Conservation (phyloP, 2,797 vertebrate species). For the Silurus aristotelis region DNA sequence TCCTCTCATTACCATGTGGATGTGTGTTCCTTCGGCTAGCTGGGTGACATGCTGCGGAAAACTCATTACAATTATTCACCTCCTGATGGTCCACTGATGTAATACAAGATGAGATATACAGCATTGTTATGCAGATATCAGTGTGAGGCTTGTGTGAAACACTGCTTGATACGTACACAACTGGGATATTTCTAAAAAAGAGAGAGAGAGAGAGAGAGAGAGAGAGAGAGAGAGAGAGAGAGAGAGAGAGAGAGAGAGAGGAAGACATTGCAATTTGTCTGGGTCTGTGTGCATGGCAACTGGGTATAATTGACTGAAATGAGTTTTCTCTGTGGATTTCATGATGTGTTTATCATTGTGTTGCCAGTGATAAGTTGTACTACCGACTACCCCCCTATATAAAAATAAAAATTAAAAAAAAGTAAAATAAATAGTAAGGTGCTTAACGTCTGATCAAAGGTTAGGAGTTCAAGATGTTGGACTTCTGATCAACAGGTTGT, state of each 20-base stretch:
- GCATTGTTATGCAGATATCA: conserved; percentile 22
- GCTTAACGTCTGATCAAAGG: no score
- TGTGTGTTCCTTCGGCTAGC: background rate
- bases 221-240: conserved; percentile 44
- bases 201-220: background rate
- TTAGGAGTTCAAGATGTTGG: no score
- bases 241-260: conserved; percentile 37
- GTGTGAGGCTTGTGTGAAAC: conserved; percentile 13
- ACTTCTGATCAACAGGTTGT: no score
- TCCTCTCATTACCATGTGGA: conserved; percentile 16
- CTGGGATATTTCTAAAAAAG: conserved; percentile 10
- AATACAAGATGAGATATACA: conserved; percentile 30
- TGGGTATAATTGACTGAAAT: conserved; percentile 65
- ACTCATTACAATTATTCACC: conserved; percentile 26
- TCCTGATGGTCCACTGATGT: conserved; percentile 32
- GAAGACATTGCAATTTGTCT: conserved; percentile 64
- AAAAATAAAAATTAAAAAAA: no score
- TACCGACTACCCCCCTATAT: background rate
- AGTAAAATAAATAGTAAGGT: background rate
- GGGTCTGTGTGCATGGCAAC: conserved; percentile 53
- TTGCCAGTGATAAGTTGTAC: conserved; percentile 42
- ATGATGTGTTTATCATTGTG: conserved; percentile 50
- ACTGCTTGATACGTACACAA: conserved; percentile 2
- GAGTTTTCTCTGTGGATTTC: conserved; percentile 56
- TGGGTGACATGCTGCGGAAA: conserved; percentile 22